Evolutionary conservation across 1,140 invertebrate genomes (phyloP), one percentile per base, ranked within the genome.

Genomic region (Cotesia vestalis): DNA sequence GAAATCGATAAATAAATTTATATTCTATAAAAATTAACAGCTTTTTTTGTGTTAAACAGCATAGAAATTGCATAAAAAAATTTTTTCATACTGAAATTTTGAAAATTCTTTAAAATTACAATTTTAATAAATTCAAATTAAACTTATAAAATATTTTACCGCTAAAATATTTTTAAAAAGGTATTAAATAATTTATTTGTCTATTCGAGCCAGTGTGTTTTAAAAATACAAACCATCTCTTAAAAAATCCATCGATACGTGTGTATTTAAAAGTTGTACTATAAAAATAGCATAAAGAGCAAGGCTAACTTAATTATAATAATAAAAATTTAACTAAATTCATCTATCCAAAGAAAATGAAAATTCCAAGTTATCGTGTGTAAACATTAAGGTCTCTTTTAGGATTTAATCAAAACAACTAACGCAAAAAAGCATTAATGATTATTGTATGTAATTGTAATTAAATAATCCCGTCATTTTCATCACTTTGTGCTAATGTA

Each of bases 281-380:
- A 81, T 63, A 83, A 80, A 79, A 79, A 78, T 84, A 73, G 76
- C 79, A 81, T 85, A 82, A 69, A 84, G 84, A 82, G 76, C 83
- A 84, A 84, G 78, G 76, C 84, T 87, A 86, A 74, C 73, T 85
- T 80, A 72, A 75, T 87, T 83, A 85, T 79, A 84, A 80, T 86
- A 85, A 86, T 87, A 81, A 82, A 81, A 85, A 84, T 74, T 85
- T 85, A 85, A 81, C 77, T 81, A 83, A 82, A 85, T 80, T 84
- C 82, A 80, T 74, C 71, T 81, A 77, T 78, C 78, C 82, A 80
- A 78, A 77, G 72, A 34, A 69, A 73, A 76, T 53, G 36, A 73
- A 78, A 76, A 75, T 68, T 73, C 72, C 78, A 83, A 82, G 79
- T 81, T 84, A 84, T 81, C 82, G 82, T 80, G 80, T 84, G 82